A percentile compares a stretch with the other conserved stretches of the same genome.
These are phyloP conservation scores for Myotis davidii DNA, from an alignment of 2,113 vertebrate species.

Conservation along the genomic window DNA sequence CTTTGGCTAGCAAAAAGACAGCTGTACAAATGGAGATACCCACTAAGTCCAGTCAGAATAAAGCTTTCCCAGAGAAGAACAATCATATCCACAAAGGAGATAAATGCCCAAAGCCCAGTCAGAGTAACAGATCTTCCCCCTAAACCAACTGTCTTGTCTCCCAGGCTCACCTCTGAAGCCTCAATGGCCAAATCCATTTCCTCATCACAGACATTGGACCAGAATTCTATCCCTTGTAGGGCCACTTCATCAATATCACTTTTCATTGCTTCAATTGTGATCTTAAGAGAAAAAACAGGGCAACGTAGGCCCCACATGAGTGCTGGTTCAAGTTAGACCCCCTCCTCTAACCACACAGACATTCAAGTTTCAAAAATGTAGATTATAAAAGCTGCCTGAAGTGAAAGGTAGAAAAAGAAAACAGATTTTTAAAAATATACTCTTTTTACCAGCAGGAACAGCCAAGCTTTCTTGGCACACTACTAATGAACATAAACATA, in stretches of 20 bases:
- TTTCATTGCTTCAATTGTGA: constrained; percentile 99
- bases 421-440: not conserved
- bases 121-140: not conserved
- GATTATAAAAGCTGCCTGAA: constrained; percentile 34
- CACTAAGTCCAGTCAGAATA: not conserved
- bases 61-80: not conserved
- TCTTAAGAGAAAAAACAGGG: constrained; percentile 83
- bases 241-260: constrained; percentile 98
- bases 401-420: not conserved
- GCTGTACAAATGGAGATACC: not conserved
- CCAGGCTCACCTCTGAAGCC: constrained; percentile 93
- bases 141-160: rapidly evolving
- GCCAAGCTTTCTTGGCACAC: not conserved
- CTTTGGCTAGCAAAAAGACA: not conserved
- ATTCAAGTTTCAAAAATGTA: constrained; percentile 2
- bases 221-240: constrained; percentile 98
- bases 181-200: constrained; percentile 99
- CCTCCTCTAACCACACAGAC: not conserved
- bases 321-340: not conserved
- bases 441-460: not conserved
- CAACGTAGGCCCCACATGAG: not conserved
- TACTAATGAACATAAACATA: not conserved
- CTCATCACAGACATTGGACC: constrained; percentile 99
- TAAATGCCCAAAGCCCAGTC: rapidly evolving
- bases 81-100: not conserved